phyloP scores from a whole-genome alignment of 2,797 vertebrate genomes.

The Diglossa cyanea region DNA sequence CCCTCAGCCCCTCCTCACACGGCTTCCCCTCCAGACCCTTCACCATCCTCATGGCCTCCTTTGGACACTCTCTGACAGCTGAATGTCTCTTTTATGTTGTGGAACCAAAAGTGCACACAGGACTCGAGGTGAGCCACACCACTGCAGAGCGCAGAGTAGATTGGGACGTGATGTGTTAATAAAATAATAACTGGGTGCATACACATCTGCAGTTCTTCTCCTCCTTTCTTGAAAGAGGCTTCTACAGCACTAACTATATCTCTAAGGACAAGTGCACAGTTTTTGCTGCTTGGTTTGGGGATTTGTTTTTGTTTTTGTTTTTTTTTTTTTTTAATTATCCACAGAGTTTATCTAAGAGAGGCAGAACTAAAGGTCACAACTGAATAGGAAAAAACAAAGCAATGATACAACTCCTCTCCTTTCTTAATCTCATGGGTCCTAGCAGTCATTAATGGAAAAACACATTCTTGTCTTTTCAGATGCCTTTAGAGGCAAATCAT shows the following conservation, averaged over 20 bases:
- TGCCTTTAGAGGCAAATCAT: not conserved
- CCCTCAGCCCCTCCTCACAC: rapidly evolving
- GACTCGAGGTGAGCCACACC: not conserved
- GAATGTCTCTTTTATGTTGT: not conserved
- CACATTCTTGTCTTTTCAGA: not conserved
- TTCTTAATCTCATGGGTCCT: not conserved
- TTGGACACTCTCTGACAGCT: not conserved
- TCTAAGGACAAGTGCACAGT: not conserved
- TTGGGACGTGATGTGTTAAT: not conserved
- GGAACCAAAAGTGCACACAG: not conserved
- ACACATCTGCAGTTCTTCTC: not conserved
- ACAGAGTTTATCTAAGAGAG: not conserved
- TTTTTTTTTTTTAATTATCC: not conserved
- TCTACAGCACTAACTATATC: not conserved
- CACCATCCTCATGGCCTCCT: rapidly evolving
- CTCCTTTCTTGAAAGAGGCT: not conserved
- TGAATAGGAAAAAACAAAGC: not conserved
- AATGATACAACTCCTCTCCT: not conserved
- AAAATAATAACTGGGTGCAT: not conserved
- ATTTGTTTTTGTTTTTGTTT: not conserved
- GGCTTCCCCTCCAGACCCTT: not conserved
- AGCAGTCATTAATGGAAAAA: not conserved
- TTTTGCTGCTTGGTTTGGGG: not conserved
- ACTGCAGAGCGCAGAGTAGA: not conserved
- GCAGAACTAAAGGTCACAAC: not conserved